Evolutionary conservation across 2,797 vertebrate genomes (phyloP).

Genomic region (Tokudaia tokunoshimensis): DNA sequence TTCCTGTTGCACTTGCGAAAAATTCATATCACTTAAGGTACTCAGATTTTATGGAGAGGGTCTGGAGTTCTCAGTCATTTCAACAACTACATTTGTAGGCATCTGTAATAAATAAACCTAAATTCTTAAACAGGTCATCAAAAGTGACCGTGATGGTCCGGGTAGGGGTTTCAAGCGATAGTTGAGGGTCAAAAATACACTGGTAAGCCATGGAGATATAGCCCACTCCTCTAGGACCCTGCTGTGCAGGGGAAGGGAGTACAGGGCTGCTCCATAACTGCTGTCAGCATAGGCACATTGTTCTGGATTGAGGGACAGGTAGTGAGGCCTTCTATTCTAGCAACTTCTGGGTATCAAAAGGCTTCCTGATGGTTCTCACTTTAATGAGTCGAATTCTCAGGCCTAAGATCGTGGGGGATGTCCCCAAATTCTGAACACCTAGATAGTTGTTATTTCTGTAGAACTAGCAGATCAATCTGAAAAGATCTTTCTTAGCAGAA

Average conservation of each 20-base stretch:
- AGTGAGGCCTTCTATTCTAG: neutral
- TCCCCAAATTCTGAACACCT: conserved; percentile 58
- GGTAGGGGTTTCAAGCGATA: neutral
- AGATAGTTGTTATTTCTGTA: conserved; percentile 2
- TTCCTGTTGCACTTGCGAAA: neutral
- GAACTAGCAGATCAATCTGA: conserved; percentile 24
- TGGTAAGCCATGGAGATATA: accelerated
- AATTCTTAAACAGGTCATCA: neutral
- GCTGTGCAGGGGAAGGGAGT: neutral
- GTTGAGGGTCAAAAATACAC: neutral
- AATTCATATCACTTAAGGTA: neutral
- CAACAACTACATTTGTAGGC: neutral
- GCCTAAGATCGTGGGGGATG: neutral
- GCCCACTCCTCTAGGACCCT: neutral
- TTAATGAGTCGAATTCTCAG: neutral
- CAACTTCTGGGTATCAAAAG: neutral
- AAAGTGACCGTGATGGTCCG: too few relatives aligned
- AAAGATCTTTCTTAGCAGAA: conserved; percentile 37
- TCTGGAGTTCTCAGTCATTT: neutral
- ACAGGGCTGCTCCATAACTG: accelerated
- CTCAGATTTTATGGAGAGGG: neutral
- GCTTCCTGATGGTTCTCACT: conserved; percentile 13
- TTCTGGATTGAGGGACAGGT: neutral
- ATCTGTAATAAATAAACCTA: neutral
- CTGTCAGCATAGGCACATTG: neutral